phyloP scores from a whole-genome alignment of 2,797 vertebrate genomes.

The Schizopygopsis pylzovi region DNA sequence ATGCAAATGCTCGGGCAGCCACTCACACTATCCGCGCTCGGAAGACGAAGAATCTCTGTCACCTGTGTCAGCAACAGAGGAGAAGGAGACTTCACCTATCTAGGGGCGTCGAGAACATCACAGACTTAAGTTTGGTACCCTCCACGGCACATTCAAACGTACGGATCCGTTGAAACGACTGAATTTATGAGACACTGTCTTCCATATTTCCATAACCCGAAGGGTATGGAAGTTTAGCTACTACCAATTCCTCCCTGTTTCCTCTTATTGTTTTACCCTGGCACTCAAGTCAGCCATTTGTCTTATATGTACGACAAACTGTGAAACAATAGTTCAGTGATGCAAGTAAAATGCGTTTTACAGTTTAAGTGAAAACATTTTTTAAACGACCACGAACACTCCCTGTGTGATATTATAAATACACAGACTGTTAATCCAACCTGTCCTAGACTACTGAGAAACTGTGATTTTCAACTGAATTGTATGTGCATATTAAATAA shows the following conservation, averaged over 20 bases:
- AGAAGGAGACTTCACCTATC: conserved; percentile 90
- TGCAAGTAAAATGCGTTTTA: not conserved
- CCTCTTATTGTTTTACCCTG: not conserved
- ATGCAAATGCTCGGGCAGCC: conserved; percentile 88
- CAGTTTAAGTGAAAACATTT: conserved; percentile 3
- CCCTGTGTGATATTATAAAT: conserved; percentile 59
- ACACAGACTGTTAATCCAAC: conserved; percentile 46
- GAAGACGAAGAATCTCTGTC: conserved; percentile 97
- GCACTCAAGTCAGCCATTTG: not conserved
- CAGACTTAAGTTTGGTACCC: conserved; percentile 42
- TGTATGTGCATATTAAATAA: conserved; percentile 84
- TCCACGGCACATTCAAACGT: conserved; percentile 64
- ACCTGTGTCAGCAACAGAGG: conserved; percentile 88
- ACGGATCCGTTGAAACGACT: conserved; percentile 40
- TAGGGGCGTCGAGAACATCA: conserved; percentile 64
- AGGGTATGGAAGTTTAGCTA: conserved; percentile 15
- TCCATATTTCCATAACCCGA: conserved; percentile 14
- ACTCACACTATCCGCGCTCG: conserved; percentile 89
- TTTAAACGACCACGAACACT: conserved; percentile 9
- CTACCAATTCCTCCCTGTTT: not conserved
- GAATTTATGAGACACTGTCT: conserved; percentile 26
- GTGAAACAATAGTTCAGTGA: conserved; percentile 20
- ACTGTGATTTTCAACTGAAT: conserved; percentile 60
- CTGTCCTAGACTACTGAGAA: conserved; percentile 58
- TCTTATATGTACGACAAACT: not conserved